These are phyloP conservation scores for Euplexia lucipara DNA, from an alignment of 2,888 invertebrate species.

Conservation along the genomic window DNA sequence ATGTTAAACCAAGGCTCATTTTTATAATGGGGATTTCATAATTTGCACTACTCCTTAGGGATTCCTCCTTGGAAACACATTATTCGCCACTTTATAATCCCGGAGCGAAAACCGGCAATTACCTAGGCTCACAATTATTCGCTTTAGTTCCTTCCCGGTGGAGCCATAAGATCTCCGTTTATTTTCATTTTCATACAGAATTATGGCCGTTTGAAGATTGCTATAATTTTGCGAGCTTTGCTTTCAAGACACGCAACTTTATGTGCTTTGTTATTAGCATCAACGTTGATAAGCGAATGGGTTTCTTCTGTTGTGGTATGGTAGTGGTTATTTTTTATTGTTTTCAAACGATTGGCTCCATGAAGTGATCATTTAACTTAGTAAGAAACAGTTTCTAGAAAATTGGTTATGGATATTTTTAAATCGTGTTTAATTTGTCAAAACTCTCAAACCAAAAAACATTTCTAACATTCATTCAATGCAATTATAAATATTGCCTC, in stretches of 20 bases:
- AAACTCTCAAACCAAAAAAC: slow-evolving; percentile 13
- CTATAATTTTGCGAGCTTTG: slow-evolving; percentile 72
- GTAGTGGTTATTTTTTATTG: neutral
- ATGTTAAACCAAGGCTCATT: slow-evolving; percentile 37
- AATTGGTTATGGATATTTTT: neutral
- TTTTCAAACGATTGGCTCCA: neutral
- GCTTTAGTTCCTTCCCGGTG: slow-evolving; percentile 71
- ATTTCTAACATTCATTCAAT: slow-evolving; percentile 34
- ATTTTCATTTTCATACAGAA: slow-evolving; percentile 75
- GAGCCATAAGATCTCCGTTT: slow-evolving; percentile 68
- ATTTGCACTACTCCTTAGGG: slow-evolving; percentile 49
- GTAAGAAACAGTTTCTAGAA: neutral
- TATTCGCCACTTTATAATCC: slow-evolving; percentile 71
- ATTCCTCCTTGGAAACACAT: slow-evolving; percentile 61
- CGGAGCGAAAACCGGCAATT: slow-evolving; percentile 73
- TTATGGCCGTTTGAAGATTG: slow-evolving; percentile 74
- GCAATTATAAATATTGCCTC: slow-evolving; percentile 32
- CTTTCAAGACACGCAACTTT: slow-evolving; percentile 66
- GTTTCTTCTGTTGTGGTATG: slow-evolving; percentile 7
- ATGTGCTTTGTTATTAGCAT: slow-evolving; percentile 55
- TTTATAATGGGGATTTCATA: slow-evolving; percentile 50
- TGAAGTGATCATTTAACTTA: neutral
- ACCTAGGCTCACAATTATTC: slow-evolving; percentile 76
- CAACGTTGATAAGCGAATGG: slow-evolving; percentile 35
- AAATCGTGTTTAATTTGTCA: no score